Evolutionary conservation across 2,113 vertebrate genomes (phyloP).

Genomic region (Xiphophorus hellerii): DNA sequence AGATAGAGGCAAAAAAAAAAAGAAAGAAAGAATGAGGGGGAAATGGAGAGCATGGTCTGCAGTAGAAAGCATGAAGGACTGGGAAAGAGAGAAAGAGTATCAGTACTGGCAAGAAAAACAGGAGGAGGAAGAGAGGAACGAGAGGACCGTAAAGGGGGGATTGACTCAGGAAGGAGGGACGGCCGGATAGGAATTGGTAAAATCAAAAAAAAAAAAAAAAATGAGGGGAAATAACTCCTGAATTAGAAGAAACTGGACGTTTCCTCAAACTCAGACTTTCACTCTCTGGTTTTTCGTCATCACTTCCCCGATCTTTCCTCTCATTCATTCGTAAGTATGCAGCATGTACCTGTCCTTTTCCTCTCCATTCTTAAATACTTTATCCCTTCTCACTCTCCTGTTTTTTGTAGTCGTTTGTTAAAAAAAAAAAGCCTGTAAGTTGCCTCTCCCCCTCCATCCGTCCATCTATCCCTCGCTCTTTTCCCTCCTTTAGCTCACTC

Average conservation of each 20-base stretch:
- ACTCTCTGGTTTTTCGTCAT: conserved; percentile 41
- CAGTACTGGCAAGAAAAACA: conserved; percentile 66
- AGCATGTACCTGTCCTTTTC: conserved; percentile 39
- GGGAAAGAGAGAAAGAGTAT: conserved; percentile 52
- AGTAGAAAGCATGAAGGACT: conserved; percentile 57
- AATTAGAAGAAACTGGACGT: conserved; percentile 56
- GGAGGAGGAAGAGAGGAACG: conserved; percentile 54
- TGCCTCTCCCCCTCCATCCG: conserved; percentile 24
- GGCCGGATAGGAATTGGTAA: conserved; percentile 66
- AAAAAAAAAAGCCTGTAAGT: conserved; percentile 44
- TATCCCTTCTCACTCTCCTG: conserved; percentile 33
- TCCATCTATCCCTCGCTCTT: conserved; percentile 50
- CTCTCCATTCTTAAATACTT: conserved; percentile 22
- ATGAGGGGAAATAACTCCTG: conserved; percentile 41
- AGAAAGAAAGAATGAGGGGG: conserved; percentile 50
- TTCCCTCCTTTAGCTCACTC: conserved; percentile 37
- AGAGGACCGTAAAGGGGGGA: conserved; percentile 60
- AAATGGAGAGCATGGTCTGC: conserved; percentile 74
- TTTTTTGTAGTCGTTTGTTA: conserved; percentile 21
- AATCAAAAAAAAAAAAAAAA: conserved; percentile 64
- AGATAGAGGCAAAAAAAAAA: conserved; percentile 57
- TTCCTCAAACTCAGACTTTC: conserved; percentile 27
- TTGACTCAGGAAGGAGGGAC: conserved; percentile 71
- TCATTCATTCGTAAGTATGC: conserved; percentile 73
- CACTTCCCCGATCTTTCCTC: conserved; percentile 48